Evolutionary conservation across 2,113 vertebrate species (phyloP).

Genomic region (Hemicordylus capensis): DNA sequence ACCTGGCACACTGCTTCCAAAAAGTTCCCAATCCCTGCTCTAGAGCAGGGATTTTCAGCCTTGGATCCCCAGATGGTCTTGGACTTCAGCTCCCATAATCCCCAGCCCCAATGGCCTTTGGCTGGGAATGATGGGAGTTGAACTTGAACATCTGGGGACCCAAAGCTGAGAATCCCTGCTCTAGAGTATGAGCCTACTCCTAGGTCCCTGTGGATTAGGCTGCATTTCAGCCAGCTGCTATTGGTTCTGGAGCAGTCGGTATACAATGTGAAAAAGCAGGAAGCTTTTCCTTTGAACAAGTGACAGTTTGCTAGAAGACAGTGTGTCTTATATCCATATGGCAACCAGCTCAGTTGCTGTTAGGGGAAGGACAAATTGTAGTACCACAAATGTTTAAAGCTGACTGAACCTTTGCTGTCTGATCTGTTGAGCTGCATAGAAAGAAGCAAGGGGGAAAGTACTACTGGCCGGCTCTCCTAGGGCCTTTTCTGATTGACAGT

Average conservation of each 20-base stretch:
- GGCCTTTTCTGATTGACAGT: neutral
- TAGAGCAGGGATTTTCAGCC: too few relatives aligned
- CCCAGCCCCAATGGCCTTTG: too few relatives aligned
- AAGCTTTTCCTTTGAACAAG: neutral
- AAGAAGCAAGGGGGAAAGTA: neutral
- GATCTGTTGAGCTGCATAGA: neutral
- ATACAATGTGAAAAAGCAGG: neutral
- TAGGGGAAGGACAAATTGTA: neutral
- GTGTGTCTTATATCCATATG: slow-evolving; percentile 3
- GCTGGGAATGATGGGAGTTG: too few relatives aligned
- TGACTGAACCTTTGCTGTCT: neutral
- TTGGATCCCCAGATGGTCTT: too few relatives aligned
- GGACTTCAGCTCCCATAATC: too few relatives aligned
- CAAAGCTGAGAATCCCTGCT: too few relatives aligned
- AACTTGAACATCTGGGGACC: too few relatives aligned
- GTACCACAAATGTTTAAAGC: neutral
- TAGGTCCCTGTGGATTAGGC: neutral
- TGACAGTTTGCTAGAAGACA: neutral
- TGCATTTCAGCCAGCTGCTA: neutral
- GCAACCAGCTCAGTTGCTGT: neutral
- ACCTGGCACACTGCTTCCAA: too few relatives aligned
- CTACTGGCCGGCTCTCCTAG: too few relatives aligned
- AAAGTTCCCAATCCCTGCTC: too few relatives aligned
- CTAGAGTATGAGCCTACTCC: neutral
- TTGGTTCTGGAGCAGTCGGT: neutral